A percentile compares a stretch with the other conserved stretches of the same genome.
These are phyloP conservation scores for Rhinophrynus dorsalis DNA, from an alignment of 2,797 vertebrate species.

Conservation along the genomic window DNA sequence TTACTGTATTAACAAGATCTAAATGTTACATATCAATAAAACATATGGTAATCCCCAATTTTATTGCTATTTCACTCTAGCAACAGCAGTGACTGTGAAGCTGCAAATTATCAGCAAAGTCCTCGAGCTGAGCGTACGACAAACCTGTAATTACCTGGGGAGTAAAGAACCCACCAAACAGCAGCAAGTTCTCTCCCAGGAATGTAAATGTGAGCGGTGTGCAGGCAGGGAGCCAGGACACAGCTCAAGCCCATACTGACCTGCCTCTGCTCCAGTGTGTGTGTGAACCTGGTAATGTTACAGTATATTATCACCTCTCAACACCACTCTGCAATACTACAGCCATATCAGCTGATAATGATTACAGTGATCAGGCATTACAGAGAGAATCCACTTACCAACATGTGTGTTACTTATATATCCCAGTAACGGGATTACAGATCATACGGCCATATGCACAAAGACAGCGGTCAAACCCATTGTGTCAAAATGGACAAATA, in stretches of 20 bases:
- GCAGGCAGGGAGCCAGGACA: background rate
- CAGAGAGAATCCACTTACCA: no score
- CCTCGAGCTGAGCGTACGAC: conserved; percentile 26
- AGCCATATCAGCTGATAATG: background rate
- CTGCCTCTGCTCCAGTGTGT: background rate
- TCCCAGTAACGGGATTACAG: no score
- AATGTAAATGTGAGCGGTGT: background rate
- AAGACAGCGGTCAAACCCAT: no score
- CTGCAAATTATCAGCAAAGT: conserved; percentile 41
- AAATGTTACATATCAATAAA: conserved; percentile 45
- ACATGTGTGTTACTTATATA: no score
- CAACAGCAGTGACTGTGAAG: conserved; percentile 36
- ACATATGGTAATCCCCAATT: conserved; percentile 44
- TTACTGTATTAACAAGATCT: conserved; percentile 42
- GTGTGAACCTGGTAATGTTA: background rate
- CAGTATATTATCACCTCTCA: background rate
- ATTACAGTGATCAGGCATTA: background rate
- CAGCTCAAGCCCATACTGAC: background rate
- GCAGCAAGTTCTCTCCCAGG: background rate
- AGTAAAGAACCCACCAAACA: conserved; percentile 21
- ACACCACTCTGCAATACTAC: background rate
- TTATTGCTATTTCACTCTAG: conserved; percentile 36
- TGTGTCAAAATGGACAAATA: no score
- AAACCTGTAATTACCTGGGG: conserved; percentile 44
- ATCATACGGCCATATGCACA: no score